Evolutionary conservation across 2,113 vertebrate species (phyloP), one percentile per base, ranked within the genome.

Genomic region (Tyto alba): DNA sequence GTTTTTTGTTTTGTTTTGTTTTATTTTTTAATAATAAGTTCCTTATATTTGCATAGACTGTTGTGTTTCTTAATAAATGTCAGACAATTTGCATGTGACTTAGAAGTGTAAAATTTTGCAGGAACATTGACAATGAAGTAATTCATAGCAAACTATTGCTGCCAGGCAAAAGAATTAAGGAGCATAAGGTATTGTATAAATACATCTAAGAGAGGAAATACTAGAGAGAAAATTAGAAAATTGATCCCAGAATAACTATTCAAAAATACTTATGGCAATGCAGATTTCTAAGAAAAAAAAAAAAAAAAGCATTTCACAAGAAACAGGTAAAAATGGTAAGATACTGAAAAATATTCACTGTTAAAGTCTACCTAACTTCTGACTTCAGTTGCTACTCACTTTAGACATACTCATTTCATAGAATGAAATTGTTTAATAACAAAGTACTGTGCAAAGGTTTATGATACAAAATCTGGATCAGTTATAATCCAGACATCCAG

Each of bases 121-220:
- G 88, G 80, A 95, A 94, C 64, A 67, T 72, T 81, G 64, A 92
- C 76, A 76, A 52, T 78, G 83, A 93, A 94, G 72, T 93, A n/a
- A 83, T 96, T 96, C 85, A 62, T 92, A 74, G 22, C 27, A 56
- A 86, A 87, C 19, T 71, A 64, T 69, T 92, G 52, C 83, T 97
- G 82, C 26, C 60, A 88, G 78, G 55, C 55, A 79, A 80, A 95
- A 94, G 64, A 97, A 92, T 96, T 93, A 86, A 83, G 73, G 63
- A 96, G 52, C 92, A 93, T 94, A 96, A 85, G 72, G 88, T 88
- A 81, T 89, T 93, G 93, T 93, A 90, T 94, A 97, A 96, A 95
- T 94, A 92, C 9, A 87, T 72, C 16, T 40, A 77, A 85, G 13
- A 32, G 72, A 89, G 56, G 85, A 95, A 77, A 64, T 90, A 86